phyloP scores from a whole-genome alignment of 2,113 vertebrate species.

The Archocentrus centrarchus region DNA sequence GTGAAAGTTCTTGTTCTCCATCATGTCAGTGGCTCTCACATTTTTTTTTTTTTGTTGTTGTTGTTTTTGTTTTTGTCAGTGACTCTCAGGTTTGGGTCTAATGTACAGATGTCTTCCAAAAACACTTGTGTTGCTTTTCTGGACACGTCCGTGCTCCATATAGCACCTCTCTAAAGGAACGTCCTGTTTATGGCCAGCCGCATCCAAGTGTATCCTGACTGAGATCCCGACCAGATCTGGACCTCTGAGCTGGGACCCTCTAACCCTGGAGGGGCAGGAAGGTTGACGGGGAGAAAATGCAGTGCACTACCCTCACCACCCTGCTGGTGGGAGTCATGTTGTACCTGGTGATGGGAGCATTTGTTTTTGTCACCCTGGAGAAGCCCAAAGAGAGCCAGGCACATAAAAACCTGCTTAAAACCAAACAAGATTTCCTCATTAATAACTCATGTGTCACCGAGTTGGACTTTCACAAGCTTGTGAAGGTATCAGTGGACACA shows the following conservation, averaged over 20 bases:
- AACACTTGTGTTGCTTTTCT: constrained; percentile 35
- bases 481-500: constrained; percentile 78
- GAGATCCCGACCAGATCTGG: constrained; percentile 34
- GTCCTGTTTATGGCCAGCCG: constrained; percentile 74
- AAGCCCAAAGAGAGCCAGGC: constrained; percentile 78
- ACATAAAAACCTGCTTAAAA: constrained; percentile 68
- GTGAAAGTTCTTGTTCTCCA: not conserved
- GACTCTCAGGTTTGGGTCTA: constrained; percentile 6
- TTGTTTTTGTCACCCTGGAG: constrained; percentile 88
- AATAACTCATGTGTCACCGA: constrained; percentile 82
- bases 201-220: constrained; percentile 60
- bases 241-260: constrained; percentile 42
- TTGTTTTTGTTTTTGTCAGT: constrained; percentile 25
- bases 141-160: constrained; percentile 23
- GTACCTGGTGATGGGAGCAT: constrained; percentile 88
- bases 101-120: constrained; percentile 49
- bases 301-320: constrained; percentile 85
- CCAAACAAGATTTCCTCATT: constrained; percentile 78
- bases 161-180: constrained; percentile 50
- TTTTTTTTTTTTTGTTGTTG: no score
- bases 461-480: constrained; percentile 75
- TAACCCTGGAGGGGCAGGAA: constrained; percentile 48
- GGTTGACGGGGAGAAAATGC: constrained; percentile 79
- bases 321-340: constrained; percentile 85
- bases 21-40: not conserved